Conservation (phyloP, 2,113 vertebrate species). For the Rafetus swinhoei region DNA sequence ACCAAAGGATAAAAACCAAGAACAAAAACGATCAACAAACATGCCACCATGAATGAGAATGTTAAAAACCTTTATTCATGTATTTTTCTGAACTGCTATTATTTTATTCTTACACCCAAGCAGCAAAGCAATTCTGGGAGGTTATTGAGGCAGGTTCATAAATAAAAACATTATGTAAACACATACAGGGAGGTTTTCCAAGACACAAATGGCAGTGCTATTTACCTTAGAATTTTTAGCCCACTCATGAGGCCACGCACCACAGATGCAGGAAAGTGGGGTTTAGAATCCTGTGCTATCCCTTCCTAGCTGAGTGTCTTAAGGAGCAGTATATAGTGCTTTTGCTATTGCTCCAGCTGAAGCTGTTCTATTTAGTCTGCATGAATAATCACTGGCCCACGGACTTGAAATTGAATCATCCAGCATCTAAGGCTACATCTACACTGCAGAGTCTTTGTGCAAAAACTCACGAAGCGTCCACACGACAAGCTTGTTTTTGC, state of each 20-base stretch:
- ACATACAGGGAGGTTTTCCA: background rate
- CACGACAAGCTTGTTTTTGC: no score
- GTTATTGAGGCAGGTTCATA: fast-evolving
- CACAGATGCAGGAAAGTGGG: background rate
- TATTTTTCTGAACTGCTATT: background rate
- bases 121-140: background rate
- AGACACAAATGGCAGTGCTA: background rate
- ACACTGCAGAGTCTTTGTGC: no score
- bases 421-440: no score
- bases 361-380: no score
- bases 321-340: no score
- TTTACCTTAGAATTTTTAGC: background rate
- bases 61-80: background rate
- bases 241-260: background rate
- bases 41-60: background rate
- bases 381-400: no score
- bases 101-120: background rate
- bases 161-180: background rate
- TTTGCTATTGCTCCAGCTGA: no score
- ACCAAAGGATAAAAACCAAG: background rate
- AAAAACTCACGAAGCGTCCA: no score
- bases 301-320: no score
- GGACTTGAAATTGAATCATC: no score
- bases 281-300: background rate
- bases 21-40: background rate